These are phyloP conservation scores for Clarias platycephalus DNA, from an alignment of 2,797 vertebrate species.

Conservation along the genomic window DNA sequence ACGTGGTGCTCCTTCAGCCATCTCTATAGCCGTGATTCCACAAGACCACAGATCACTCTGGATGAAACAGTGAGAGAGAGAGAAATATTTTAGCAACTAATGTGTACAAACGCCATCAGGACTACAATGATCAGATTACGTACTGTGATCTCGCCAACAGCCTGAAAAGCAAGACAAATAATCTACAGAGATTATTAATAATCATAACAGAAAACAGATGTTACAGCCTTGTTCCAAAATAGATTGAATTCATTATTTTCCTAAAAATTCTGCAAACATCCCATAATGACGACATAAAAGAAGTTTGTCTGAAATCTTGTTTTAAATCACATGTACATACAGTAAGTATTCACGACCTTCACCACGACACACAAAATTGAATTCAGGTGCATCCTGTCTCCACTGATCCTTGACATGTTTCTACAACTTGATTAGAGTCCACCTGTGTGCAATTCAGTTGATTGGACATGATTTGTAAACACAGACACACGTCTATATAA, in stretches of 20 bases:
- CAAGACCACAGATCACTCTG: constrained; percentile 99
- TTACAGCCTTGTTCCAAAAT: background rate
- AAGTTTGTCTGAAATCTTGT: too few species aligned
- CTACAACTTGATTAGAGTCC: too few species aligned
- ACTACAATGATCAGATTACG: background rate
- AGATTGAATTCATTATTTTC: too few species aligned
- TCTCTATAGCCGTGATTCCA: constrained; percentile 97
- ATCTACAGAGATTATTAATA: background rate
- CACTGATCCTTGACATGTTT: too few species aligned
- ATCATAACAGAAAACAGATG: background rate
- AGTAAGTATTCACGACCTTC: background rate
- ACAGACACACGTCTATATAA: too few species aligned
- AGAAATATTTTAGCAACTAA: background rate
- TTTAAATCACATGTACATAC: too few species aligned
- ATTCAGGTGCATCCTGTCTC: too few species aligned
- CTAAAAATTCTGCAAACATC: too few species aligned
- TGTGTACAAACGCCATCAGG: background rate
- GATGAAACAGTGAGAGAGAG: constrained; percentile 51
- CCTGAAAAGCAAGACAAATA: background rate
- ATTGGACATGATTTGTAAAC: too few species aligned
- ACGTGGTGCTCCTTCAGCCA: constrained; percentile 98
- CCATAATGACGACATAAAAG: too few species aligned
- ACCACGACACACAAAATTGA: too few species aligned
- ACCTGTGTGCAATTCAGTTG: too few species aligned
- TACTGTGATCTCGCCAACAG: background rate